Evolutionary conservation across 2,113 vertebrate species (phyloP).

Genomic region (Marcusenius ussheri): DNA sequence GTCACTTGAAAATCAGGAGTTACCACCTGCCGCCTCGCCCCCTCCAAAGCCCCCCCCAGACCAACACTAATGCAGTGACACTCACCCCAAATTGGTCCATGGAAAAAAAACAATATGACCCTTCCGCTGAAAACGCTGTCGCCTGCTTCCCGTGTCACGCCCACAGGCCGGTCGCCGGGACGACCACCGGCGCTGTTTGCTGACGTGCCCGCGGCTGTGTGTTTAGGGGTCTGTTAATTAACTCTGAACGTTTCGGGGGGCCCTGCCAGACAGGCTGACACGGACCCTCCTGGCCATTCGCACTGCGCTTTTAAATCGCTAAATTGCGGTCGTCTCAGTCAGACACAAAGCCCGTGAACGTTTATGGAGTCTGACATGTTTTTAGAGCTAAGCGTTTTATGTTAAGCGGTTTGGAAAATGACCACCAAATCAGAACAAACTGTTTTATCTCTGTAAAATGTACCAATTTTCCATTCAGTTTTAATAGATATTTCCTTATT

Average conservation of each 20-base stretch:
- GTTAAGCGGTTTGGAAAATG: background rate
- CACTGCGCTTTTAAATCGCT: background rate
- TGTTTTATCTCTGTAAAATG: background rate
- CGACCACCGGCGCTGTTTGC: background rate
- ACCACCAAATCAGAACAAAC: background rate
- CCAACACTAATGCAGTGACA: background rate
- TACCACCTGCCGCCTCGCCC: background rate
- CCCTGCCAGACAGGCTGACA: background rate
- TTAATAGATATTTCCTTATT: background rate
- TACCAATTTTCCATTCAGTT: background rate
- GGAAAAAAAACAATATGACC: background rate
- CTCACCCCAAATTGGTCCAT: background rate
- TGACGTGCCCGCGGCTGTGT: background rate
- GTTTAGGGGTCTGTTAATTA: background rate
- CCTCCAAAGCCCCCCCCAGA: background rate
- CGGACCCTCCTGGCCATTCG: background rate
- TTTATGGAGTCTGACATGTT: background rate
- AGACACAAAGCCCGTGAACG: background rate
- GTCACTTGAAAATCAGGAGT: background rate
- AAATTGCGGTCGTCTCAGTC: background rate
- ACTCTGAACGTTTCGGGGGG: background rate
- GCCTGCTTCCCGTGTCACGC: background rate
- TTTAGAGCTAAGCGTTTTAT: background rate
- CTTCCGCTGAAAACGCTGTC: background rate
- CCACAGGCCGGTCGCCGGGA: background rate